Percentiles rank a stretch among this genome's conserved stretches.
Evolutionary conservation across 2,113 vertebrate species (phyloP).

Genomic region (Hippocampus comes): DNA sequence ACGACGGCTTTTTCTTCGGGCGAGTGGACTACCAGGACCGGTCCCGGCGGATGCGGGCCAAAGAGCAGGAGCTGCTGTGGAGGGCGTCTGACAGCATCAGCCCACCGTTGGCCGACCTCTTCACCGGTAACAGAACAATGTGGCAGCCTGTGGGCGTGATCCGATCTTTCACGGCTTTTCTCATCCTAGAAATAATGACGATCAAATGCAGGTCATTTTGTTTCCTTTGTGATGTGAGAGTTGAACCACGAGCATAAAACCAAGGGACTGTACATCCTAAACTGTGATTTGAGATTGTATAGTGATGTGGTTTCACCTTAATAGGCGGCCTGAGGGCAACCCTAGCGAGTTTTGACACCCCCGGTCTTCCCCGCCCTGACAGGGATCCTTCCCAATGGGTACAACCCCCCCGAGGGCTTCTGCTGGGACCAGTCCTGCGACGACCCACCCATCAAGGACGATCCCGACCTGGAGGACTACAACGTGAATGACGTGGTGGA

Average conservation of each 20-base stretch:
- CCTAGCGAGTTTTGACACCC: background rate
- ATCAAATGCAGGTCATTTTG: too few species aligned
- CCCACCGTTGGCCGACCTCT: conserved; percentile 78
- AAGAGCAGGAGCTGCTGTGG: conserved; percentile 86
- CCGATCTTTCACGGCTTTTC: background rate
- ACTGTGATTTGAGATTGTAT: background rate
- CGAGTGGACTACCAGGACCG: conserved; percentile 90
- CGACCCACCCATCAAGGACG: conserved; percentile 82
- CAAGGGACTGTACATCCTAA: too few species aligned
- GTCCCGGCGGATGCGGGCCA: conserved; percentile 19
- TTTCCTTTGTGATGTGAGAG: too few species aligned
- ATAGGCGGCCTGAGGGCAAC: background rate
- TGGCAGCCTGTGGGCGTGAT: background rate
- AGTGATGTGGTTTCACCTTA: background rate
- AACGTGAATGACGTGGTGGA: conserved; percentile 76
- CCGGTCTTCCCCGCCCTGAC: background rate
- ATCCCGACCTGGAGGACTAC: conserved; percentile 78
- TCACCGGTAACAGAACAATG: conserved; percentile 74
- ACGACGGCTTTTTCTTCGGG: conserved; percentile 87
- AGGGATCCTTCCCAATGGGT: conserved; percentile 87
- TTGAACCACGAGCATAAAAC: too few species aligned
- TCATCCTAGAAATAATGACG: too few species aligned
- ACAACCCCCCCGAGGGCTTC: conserved; percentile 78
- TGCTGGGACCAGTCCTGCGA: conserved; percentile 87
- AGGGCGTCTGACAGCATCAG: conserved; percentile 76